A percentile compares a stretch with the other conserved stretches of the same genome.
Evolutionary conservation across 2,888 invertebrate species (phyloP).

Genomic region (Plagiodera versicolora): DNA sequence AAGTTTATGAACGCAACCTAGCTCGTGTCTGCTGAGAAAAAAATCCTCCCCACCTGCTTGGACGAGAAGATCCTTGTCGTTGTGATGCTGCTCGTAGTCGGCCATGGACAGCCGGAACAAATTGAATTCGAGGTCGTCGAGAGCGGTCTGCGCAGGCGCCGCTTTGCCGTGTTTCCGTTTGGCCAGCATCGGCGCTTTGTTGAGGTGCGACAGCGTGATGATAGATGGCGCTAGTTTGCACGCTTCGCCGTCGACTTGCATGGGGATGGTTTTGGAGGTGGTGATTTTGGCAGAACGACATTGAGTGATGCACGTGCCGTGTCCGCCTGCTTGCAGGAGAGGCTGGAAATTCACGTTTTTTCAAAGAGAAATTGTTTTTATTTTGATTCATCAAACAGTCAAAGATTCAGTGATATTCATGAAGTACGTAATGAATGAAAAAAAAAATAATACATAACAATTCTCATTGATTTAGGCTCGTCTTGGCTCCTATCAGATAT

Average conservation of each 20-base stretch:
- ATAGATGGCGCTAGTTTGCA: slow-evolving; percentile 91
- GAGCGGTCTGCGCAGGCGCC: slow-evolving; percentile 54
- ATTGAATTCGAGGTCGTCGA: slow-evolving; percentile 72
- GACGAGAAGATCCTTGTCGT: slow-evolving; percentile 87
- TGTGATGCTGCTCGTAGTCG: slow-evolving; percentile 93
- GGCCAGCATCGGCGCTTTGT: slow-evolving; percentile 91
- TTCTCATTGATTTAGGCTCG: too few relatives aligned
- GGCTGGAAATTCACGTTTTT: slow-evolving; percentile 61
- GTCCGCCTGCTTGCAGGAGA: slow-evolving; percentile 94
- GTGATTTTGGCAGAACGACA: slow-evolving; percentile 88
- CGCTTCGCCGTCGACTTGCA: slow-evolving; percentile 99
- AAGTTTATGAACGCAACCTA: too few relatives aligned
- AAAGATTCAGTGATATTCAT: too few relatives aligned
- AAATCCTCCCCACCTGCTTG: slow-evolving; percentile 62
- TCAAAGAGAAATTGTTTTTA: too few relatives aligned
- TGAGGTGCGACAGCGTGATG: slow-evolving; percentile 83
- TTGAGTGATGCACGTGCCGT: slow-evolving; percentile 93
- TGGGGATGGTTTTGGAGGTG: slow-evolving; percentile 94
- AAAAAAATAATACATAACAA: too few relatives aligned
- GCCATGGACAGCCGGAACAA: slow-evolving; percentile 88
- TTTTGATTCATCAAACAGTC: too few relatives aligned
- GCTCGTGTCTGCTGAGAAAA: neutral
- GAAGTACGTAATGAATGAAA: too few relatives aligned
- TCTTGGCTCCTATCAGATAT: too few relatives aligned
- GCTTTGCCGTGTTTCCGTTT: slow-evolving; percentile 73